A percentile compares a stretch with the other conserved stretches of the same genome.
Conservation (phyloP, 1,140 invertebrate species). For the Heliconius hermathena region DNA sequence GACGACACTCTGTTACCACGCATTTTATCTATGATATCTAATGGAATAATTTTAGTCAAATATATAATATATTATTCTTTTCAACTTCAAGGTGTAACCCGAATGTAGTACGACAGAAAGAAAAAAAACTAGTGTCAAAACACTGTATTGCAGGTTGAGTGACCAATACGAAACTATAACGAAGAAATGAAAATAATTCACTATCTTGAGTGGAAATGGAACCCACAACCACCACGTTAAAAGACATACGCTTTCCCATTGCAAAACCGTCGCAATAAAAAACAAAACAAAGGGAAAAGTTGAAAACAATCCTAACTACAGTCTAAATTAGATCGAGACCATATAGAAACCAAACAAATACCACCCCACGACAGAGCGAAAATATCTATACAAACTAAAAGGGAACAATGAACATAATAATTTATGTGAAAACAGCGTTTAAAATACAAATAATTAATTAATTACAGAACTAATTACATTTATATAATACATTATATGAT, state of each 20-base stretch:
- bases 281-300: no score
- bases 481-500: not conserved
- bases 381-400: not conserved
- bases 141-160: no score
- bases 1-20: not conserved
- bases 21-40: not conserved
- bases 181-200: no score
- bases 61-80: not conserved
- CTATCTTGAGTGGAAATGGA: no score
- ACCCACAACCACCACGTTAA: no score
- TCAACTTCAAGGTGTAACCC: no score
- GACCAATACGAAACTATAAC: no score
- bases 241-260: no score
- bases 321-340: not conserved
- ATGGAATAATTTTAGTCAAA: not conserved
- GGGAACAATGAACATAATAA: not conserved
- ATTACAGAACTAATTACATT: slow-evolving; percentile 5
- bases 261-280: no score
- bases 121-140: no score
- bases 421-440: not conserved
- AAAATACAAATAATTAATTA: not conserved
- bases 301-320: no score
- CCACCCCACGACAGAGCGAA: not conserved
- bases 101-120: no score
- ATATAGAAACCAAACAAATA: not conserved